These are phyloP conservation scores for Sicus ferrugineus DNA, from an alignment of 2,888 invertebrate genomes.

Conservation along the genomic window DNA sequence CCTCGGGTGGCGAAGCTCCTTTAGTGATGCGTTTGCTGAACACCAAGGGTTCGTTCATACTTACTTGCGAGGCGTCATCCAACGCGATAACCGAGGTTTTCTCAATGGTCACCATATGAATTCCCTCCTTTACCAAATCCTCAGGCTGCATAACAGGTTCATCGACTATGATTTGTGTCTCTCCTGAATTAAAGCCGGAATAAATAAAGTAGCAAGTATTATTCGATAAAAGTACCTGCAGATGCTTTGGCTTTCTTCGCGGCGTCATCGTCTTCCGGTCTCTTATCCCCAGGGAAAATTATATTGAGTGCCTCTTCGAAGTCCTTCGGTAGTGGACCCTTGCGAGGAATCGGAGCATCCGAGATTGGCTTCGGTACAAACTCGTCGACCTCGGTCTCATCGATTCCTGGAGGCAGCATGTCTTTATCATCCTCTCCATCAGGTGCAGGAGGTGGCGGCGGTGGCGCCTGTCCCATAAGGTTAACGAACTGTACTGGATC, in stretches of 20 bases:
- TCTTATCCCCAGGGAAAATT: slow-evolving; percentile 68
- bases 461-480: slow-evolving; percentile 61
- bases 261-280: slow-evolving; percentile 47
- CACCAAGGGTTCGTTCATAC: slow-evolving; percentile 52
- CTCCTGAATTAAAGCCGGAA: slow-evolving; percentile 37
- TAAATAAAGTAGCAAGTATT: background rate
- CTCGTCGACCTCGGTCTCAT: slow-evolving; percentile 63
- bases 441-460: slow-evolving; percentile 60
- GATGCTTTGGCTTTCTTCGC: slow-evolving; percentile 42
- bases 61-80: slow-evolving; percentile 54
- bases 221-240: slow-evolving; percentile 40
- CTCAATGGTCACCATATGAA: slow-evolving; percentile 59
- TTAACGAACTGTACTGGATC: slow-evolving; percentile 64
- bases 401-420: slow-evolving; percentile 62
- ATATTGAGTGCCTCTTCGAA: slow-evolving; percentile 70
- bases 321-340: slow-evolving; percentile 68
- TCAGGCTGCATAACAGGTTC: slow-evolving; percentile 54
- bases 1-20: slow-evolving; percentile 27
- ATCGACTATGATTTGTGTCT: slow-evolving; percentile 55
- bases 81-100: slow-evolving; percentile 52
- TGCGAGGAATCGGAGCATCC: slow-evolving; percentile 63
- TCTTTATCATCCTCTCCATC: slow-evolving; percentile 55
- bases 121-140: slow-evolving; percentile 60
- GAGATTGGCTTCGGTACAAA: slow-evolving; percentile 64
- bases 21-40: slow-evolving; percentile 46